Percentiles rank a stretch among this genome's conserved stretches.
These are phyloP conservation scores for Eulemur mongoz DNA, from an alignment of 2,797 vertebrate species.

Conservation along the genomic window DNA sequence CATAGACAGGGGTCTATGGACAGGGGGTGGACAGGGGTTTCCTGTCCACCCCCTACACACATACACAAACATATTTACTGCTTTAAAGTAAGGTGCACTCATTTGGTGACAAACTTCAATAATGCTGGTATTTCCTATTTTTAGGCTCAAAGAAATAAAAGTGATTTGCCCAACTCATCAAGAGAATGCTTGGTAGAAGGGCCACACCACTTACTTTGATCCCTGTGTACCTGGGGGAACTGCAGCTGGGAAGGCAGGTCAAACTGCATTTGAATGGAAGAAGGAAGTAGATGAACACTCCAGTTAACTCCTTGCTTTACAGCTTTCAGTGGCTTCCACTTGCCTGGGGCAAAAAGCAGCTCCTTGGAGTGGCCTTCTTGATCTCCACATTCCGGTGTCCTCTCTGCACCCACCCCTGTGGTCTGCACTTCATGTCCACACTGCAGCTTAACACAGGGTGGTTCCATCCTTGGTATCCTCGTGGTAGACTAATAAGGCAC, in stretches of 20 bases:
- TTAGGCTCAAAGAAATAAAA: not conserved
- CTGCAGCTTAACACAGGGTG: not conserved
- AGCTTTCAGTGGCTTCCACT: not conserved
- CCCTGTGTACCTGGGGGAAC: not conserved
- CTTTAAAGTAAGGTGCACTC: not conserved
- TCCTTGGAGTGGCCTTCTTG: not conserved
- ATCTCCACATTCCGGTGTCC: too few relatives aligned
- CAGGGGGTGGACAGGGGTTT: too few relatives aligned
- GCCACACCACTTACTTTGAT: not conserved
- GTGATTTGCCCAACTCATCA: not conserved
- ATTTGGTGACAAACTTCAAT: not conserved
- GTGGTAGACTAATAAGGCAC: not conserved
- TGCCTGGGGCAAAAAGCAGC: not conserved
- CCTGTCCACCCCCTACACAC: too few relatives aligned
- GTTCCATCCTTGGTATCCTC: not conserved
- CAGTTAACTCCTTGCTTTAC: not conserved
- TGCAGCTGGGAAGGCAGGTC: not conserved
- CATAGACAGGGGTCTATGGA: too few relatives aligned
- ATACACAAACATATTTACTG: too few relatives aligned
- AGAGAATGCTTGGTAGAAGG: not conserved
- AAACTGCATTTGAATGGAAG: not conserved
- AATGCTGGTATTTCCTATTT: not conserved
- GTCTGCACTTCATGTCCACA: accelerated
- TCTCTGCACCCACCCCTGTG: not conserved
- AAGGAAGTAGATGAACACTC: not conserved